Percentiles rank a stretch among this genome's conserved stretches.
Evolutionary conservation across 2,888 invertebrate genomes (phyloP).

Genomic region (Saturnia japonica): DNA sequence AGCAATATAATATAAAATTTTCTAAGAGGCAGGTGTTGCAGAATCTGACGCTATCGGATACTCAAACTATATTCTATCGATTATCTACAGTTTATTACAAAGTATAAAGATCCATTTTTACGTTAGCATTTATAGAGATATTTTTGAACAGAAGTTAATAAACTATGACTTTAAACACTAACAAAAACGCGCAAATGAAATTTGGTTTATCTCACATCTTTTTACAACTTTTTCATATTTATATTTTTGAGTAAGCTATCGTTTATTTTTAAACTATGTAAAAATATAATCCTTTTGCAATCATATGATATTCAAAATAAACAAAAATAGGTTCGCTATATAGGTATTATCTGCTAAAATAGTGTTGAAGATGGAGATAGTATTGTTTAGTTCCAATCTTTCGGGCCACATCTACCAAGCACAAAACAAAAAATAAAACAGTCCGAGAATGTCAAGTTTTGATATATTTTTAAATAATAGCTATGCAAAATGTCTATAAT

Average conservation of each 20-base stretch:
- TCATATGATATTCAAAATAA: not conserved
- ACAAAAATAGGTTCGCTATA: not conserved
- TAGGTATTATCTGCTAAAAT: not conserved
- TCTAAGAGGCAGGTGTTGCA: not conserved
- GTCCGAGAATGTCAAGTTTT: not conserved
- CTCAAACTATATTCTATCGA: not conserved
- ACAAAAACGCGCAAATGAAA: not conserved
- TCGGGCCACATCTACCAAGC: not conserved
- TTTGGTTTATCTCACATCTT: constrained; percentile 8
- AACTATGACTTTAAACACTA: not conserved
- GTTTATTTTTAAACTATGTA: not conserved
- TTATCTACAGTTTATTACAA: not conserved
- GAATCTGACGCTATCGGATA: not conserved
- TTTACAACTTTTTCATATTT: not conserved
- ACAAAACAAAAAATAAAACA: not conserved
- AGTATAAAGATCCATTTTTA: not conserved
- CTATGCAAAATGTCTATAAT: not conserved
- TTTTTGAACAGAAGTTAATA: not conserved
- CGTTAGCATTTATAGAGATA: not conserved
- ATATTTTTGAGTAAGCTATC: not conserved
- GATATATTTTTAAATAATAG: not conserved
- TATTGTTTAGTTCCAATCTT: not conserved
- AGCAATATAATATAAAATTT: no score
- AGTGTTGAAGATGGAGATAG: not conserved
- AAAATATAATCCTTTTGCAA: not conserved